These are phyloP conservation scores for Parnassius orleans DNA, from an alignment of 2,888 invertebrate genomes.

Conservation along the genomic window DNA sequence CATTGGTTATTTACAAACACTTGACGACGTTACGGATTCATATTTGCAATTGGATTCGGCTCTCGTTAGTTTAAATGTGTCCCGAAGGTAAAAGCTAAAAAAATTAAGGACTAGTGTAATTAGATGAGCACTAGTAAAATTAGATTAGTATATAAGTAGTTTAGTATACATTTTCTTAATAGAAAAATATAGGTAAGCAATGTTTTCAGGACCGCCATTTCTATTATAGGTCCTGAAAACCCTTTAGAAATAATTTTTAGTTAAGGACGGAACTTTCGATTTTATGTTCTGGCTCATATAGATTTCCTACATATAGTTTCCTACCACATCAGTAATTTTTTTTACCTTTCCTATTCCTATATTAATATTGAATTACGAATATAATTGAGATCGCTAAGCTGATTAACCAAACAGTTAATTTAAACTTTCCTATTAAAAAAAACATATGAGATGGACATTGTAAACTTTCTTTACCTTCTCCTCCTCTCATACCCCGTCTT, in stretches of 20 bases:
- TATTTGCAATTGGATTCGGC: neutral
- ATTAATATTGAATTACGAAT: too few relatives aligned
- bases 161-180: too few relatives aligned
- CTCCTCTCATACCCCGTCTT: too few relatives aligned
- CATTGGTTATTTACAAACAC: constrained; percentile 18
- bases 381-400: neutral
- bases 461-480: too few relatives aligned
- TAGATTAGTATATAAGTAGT: neutral
- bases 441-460: neutral
- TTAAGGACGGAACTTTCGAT: too few relatives aligned
- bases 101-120: neutral
- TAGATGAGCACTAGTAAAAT: neutral
- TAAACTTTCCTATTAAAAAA: neutral
- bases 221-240: too few relatives aligned
- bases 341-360: neutral
- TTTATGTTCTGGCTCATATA: too few relatives aligned
- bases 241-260: too few relatives aligned
- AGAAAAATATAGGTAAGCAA: too few relatives aligned
- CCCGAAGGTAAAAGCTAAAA: neutral
- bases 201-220: too few relatives aligned
- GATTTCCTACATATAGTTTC: too few relatives aligned
- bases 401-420: neutral
- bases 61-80: constrained; percentile 1
- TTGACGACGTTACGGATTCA: constrained; percentile 7
- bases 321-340: neutral